Evolutionary conservation across 2,797 vertebrate genomes (phyloP).

Genomic region (Myoxocephalus aenaeus): DNA sequence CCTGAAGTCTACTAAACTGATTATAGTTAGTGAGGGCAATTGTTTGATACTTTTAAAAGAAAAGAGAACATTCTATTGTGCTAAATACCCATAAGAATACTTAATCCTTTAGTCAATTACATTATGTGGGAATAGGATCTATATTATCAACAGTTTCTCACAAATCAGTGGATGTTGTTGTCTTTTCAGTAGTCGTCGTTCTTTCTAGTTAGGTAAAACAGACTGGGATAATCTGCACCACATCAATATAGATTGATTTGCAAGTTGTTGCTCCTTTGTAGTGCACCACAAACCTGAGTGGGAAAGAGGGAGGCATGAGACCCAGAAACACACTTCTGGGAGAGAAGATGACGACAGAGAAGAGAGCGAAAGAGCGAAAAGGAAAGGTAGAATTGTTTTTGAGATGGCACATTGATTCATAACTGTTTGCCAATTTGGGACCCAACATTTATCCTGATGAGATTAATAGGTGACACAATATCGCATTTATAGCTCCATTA

Average conservation of each 20-base stretch:
- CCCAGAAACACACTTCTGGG: slow-evolving; percentile 18
- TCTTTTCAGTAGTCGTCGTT: slow-evolving; percentile 10
- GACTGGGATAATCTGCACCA: slow-evolving; percentile 26
- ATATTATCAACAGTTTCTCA: slow-evolving; percentile 21
- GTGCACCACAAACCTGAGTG: slow-evolving; percentile 46
- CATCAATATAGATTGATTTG: slow-evolving; percentile 52
- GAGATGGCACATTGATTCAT: slow-evolving; percentile 36
- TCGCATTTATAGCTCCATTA: slow-evolving; percentile 25
- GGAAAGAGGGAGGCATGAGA: slow-evolving; percentile 39
- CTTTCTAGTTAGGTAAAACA: slow-evolving; percentile 25
- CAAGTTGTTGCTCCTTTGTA: slow-evolving; percentile 64
- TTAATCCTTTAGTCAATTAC: neutral
- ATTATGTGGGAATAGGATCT: slow-evolving; percentile 1
- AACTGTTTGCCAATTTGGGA: slow-evolving; percentile 42
- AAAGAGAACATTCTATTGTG: neutral
- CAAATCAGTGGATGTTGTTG: slow-evolving; percentile 24
- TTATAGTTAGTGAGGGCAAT: neutral
- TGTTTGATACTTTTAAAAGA: neutral
- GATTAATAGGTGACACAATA: slow-evolving; percentile 25
- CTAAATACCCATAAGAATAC: neutral
- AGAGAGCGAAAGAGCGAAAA: slow-evolving; percentile 51
- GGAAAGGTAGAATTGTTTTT: slow-evolving; percentile 69
- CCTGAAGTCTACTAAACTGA: neutral
- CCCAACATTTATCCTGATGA: slow-evolving; percentile 17
- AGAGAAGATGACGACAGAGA: slow-evolving; percentile 58